Evolutionary conservation across 1,140 invertebrate species (phyloP).

Genomic region (Lepidurus arcticus): DNA sequence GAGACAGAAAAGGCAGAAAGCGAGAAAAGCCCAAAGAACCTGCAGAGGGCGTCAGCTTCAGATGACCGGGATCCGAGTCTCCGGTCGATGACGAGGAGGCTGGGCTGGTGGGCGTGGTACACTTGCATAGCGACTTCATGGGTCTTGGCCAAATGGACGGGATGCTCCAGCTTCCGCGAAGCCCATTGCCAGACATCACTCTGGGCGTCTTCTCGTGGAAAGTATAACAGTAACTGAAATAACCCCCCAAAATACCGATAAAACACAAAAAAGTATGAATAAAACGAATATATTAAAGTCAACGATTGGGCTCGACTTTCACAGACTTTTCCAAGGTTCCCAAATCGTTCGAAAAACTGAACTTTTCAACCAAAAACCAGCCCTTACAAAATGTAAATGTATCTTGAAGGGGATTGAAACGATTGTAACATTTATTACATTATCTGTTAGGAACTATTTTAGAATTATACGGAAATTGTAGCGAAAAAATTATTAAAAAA

Average conservation of each 20-base stretch:
- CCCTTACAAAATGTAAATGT: too few species aligned
- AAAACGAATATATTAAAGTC: not conserved
- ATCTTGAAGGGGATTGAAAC: too few species aligned
- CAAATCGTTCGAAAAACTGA: too few species aligned
- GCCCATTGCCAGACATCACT: conserved; percentile 35
- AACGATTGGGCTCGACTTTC: not conserved
- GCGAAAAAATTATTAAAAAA: too few species aligned
- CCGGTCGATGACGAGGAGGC: conserved; percentile 33
- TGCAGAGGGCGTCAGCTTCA: conserved; percentile 33
- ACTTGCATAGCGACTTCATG: conserved; percentile 21
- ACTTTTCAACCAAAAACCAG: too few species aligned
- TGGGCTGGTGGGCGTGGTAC: conserved; percentile 21
- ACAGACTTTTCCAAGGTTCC: too few species aligned
- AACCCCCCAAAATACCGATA: not conserved
- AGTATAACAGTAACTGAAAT: conserved; percentile 33
- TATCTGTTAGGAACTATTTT: too few species aligned
- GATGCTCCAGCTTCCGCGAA: conserved; percentile 32
- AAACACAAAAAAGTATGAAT: not conserved
- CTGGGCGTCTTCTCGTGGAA: conserved; percentile 34
- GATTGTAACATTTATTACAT: too few species aligned
- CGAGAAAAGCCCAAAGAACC: not conserved
- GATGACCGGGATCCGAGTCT: conserved; percentile 28
- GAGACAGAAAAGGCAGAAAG: not conserved
- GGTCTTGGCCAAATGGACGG: conserved; percentile 27
- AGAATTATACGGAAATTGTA: too few species aligned